Evolutionary conservation across 2,797 vertebrate species (phyloP).

Genomic region (Glossophaga mutica): DNA sequence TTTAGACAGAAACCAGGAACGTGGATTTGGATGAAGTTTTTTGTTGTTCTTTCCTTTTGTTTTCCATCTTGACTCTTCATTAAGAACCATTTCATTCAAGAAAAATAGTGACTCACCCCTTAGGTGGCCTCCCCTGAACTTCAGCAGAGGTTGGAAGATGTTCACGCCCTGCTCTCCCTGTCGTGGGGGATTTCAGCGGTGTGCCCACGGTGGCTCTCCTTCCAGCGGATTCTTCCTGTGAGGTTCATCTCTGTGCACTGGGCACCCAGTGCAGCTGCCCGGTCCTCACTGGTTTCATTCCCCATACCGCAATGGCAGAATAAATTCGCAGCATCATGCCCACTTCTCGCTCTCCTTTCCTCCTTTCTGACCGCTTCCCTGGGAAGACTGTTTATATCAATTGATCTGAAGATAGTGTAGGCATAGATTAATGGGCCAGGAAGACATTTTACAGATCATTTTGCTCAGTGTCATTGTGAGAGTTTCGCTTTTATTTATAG

Average conservation of each 20-base stretch:
- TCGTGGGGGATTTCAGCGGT: neutral
- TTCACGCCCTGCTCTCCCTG: fast-evolving
- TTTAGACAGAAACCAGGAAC: neutral
- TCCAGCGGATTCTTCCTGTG: neutral
- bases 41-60: neutral
- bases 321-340: neutral
- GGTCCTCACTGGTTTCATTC: neutral
- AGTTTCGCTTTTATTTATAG: neutral
- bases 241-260: neutral
- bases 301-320: fast-evolving
- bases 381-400: neutral
- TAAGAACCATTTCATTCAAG: neutral
- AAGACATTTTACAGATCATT: neutral
- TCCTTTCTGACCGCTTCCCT: neutral
- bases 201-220: neutral
- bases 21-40: neutral
- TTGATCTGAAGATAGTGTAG: neutral
- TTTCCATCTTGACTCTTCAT: neutral
- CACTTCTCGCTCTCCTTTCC: neutral
- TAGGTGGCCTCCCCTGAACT: neutral
- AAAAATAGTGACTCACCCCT: neutral
- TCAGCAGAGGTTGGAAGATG: neutral
- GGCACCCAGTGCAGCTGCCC: neutral
- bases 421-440: neutral
- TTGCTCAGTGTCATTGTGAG: neutral